These are phyloP conservation scores for Suncus etruscus DNA, from an alignment of 2,113 vertebrate species.

Conservation along the genomic window DNA sequence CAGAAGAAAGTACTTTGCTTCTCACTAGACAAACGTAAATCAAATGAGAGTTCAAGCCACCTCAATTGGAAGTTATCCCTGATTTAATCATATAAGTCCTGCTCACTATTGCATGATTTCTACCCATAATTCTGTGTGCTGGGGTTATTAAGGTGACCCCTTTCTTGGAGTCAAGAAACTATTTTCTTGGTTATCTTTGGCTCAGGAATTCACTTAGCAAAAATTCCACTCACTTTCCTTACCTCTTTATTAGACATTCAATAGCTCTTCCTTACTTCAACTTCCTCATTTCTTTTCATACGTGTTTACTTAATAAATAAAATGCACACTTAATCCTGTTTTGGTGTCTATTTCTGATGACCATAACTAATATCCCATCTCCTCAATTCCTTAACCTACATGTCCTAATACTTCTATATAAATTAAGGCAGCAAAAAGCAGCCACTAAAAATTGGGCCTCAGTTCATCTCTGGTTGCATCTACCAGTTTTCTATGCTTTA, in stretches of 20 bases:
- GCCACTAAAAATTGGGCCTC: too few species aligned
- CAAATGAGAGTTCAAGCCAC: not conserved
- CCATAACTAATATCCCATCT: not conserved
- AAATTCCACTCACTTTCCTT: not conserved
- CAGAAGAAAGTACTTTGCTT: not conserved
- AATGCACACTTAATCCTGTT: not conserved
- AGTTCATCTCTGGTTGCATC: not conserved
- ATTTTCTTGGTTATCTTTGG: not conserved
- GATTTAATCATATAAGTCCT: not conserved
- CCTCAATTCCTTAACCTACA: not conserved
- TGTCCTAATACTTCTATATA: not conserved
- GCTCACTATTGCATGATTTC: not conserved
- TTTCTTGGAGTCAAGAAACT: not conserved
- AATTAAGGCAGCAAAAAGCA: not conserved
- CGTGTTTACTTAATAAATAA: not conserved
- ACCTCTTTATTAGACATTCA: not conserved
- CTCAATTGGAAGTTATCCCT: not conserved
- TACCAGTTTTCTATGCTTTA: not conserved
- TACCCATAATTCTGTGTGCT: not conserved
- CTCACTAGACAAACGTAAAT: not conserved
- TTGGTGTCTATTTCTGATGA: not conserved
- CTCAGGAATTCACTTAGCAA: not conserved
- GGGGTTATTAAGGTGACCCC: not conserved
- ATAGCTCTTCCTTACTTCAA: not conserved
- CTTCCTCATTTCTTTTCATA: conserved; percentile 11